Percentiles rank a stretch among this genome's conserved stretches.
These are phyloP conservation scores for Strix occidentalis DNA, from an alignment of 2,797 vertebrate species.

Conservation along the genomic window DNA sequence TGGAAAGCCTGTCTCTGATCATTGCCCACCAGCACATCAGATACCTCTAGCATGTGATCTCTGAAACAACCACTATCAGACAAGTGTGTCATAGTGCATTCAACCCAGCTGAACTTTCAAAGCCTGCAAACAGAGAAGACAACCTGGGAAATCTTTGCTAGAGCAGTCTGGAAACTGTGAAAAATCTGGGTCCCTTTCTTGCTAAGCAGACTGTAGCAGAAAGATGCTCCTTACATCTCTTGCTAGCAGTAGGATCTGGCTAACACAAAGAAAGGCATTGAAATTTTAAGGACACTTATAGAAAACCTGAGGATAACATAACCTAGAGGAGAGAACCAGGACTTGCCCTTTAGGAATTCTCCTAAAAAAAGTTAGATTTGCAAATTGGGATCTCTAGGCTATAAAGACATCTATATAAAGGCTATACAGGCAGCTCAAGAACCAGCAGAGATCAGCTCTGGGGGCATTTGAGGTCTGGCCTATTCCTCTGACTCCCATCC, in stretches of 20 bases:
- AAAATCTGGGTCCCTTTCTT: neutral
- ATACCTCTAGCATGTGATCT: neutral
- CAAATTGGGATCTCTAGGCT: neutral
- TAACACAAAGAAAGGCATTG: neutral
- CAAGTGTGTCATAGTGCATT: neutral
- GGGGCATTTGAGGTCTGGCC: neutral
- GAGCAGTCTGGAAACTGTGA: neutral
- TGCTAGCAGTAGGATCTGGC: neutral
- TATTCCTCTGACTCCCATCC: neutral
- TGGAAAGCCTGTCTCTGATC: neutral
- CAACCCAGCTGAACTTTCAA: neutral
- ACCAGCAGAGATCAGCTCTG: neutral
- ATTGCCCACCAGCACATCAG: neutral
- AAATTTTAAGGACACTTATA: neutral
- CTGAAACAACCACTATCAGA: neutral
- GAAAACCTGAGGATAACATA: neutral
- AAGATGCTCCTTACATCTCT: neutral
- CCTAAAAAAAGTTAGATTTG: neutral
- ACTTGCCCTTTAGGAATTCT: neutral
- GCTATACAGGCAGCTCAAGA: neutral
- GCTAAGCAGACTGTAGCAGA: neutral
- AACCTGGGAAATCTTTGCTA: neutral
- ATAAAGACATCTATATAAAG: neutral
- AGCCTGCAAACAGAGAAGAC: neutral
- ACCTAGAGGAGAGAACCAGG: neutral